Evolutionary conservation across 2,113 vertebrate genomes (phyloP).

Genomic region (Chlorodrepanis virens): DNA sequence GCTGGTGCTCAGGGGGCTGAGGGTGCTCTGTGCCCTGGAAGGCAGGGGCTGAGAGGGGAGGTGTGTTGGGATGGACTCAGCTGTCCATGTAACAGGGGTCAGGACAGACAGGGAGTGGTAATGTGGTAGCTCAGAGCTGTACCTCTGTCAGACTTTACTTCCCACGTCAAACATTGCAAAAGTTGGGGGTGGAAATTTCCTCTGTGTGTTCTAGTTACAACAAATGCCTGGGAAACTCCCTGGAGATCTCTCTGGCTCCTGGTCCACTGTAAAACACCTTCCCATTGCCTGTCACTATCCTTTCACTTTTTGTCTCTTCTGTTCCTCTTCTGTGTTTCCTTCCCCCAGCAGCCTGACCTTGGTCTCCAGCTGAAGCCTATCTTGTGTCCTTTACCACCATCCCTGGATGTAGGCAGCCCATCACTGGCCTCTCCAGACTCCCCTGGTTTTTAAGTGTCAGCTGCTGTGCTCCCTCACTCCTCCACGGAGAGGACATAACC

Average conservation of each 20-base stretch:
- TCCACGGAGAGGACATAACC: not conserved
- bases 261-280: not conserved
- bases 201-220: not conserved
- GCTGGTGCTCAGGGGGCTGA: not conserved
- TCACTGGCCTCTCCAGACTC: not conserved
- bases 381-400: not conserved
- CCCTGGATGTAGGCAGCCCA: not conserved
- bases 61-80: not conserved
- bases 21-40: not conserved
- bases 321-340: not conserved
- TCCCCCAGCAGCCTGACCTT: not conserved
- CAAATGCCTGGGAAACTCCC: not conserved
- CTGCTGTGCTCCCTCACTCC: not conserved
- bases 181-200: not conserved
- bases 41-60: not conserved
- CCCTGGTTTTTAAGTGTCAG: not conserved
- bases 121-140: not conserved
- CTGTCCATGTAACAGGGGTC: not conserved
- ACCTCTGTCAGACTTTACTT: not conserved
- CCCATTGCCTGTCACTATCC: not conserved
- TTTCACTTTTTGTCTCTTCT: not conserved
- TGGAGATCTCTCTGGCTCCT: not conserved
- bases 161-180: fast-evolving
- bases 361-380: not conserved
- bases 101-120: not conserved